phyloP scores from a whole-genome alignment of 2,888 invertebrate genomes.

The Halictus ligatus region DNA sequence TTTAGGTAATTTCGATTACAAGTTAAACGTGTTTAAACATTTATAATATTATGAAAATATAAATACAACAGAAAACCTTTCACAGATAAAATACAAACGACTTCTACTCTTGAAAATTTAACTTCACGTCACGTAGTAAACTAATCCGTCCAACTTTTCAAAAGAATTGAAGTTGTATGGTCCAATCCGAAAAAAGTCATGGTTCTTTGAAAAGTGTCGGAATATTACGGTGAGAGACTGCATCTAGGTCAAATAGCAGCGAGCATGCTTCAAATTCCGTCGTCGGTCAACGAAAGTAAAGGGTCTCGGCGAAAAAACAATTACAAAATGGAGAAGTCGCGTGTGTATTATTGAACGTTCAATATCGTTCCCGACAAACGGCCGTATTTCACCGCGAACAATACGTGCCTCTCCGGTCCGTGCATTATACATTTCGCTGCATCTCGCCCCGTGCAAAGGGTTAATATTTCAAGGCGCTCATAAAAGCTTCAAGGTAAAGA shows the following conservation, averaged over 20 bases:
- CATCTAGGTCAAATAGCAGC: background rate
- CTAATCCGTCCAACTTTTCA: background rate
- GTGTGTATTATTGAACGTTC: conserved; percentile 50
- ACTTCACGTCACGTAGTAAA: background rate
- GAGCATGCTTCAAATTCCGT: background rate
- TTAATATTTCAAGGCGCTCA: conserved; percentile 52
- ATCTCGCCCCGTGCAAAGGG: conserved; percentile 39
- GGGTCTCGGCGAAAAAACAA: background rate
- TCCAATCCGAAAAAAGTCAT: background rate
- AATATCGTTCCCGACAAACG: conserved; percentile 31
- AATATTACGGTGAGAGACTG: background rate
- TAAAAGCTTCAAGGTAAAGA: conserved; percentile 47
- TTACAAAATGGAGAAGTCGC: conserved; percentile 26
- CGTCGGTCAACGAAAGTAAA: background rate
- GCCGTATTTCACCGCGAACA: conserved; percentile 48
- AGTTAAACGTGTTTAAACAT: background rate
- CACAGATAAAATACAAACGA: no score
- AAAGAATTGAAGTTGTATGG: background rate
- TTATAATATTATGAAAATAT: background rate
- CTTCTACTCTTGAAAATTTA: background rate
- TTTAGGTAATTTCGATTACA: background rate
- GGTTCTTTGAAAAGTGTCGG: background rate
- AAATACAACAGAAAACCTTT: no score
- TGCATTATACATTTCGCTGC: conserved; percentile 44
- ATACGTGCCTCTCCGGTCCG: conserved; percentile 36